phyloP scores from a whole-genome alignment of 2,113 vertebrate species.

The Ceyx melanurus region DNA sequence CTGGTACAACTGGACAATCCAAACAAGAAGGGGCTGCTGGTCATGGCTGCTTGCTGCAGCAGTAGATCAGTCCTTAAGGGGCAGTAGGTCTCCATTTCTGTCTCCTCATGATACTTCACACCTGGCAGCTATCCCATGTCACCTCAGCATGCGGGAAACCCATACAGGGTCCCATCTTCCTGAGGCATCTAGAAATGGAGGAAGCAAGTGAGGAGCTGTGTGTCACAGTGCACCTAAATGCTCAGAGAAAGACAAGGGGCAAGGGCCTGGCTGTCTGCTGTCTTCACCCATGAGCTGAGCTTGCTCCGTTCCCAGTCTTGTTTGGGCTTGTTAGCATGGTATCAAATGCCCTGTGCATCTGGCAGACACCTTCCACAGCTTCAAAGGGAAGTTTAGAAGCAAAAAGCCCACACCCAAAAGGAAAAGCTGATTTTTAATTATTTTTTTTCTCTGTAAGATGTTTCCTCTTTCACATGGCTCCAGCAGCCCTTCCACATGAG shows the following conservation, averaged over 20 bases:
- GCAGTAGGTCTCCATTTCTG: background rate
- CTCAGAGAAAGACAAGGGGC: background rate
- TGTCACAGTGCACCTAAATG: background rate
- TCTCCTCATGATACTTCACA: background rate
- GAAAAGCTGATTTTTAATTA: background rate
- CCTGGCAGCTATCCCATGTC: background rate
- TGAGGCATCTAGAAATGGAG: background rate
- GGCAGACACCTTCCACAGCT: constrained; percentile 5
- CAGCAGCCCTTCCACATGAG: background rate
- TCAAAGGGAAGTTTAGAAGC: constrained; percentile 40
- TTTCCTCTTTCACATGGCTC: constrained; percentile 34
- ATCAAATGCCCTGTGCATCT: background rate
- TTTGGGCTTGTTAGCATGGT: background rate
- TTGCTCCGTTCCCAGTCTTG: background rate
- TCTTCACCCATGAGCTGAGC: background rate
- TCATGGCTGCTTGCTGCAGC: background rate
- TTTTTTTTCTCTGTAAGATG: background rate
- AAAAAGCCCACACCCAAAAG: constrained; percentile 12
- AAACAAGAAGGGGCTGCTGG: background rate
- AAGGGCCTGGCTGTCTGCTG: background rate
- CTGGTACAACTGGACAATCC: background rate
- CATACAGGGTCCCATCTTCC: rapidly evolving
- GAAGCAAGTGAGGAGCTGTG: background rate
- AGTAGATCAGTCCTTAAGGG: background rate
- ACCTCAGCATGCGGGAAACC: background rate